Evolutionary conservation across 2,888 invertebrate genomes (phyloP), one percentile per base, ranked within the genome.

Genomic region (Protonemura montana): DNA sequence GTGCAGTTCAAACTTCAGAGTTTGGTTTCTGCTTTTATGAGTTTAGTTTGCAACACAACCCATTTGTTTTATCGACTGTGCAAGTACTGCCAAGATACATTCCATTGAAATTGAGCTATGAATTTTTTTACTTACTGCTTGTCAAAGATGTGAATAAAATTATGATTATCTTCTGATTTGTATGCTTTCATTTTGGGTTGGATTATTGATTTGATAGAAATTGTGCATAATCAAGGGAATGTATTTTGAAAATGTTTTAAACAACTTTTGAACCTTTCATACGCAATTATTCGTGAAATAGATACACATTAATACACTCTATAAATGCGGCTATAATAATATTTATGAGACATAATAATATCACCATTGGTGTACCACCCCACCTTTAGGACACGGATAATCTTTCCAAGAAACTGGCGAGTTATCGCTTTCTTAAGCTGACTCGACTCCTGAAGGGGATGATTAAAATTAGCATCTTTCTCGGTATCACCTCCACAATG

Each of bases 1-100:
- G 59, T 59, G 59, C 1, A 59, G 35, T 59, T 7, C 41, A 41
- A 21, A 16, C 2, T 21, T 21, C 6, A 59, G 21, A 59, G 59
- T 59, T 59, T 59, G 59, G 59, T 3, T 59, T 59, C 59, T 59
- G 59, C 59, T 59, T 59, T 59, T 59, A 59, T 59, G 59, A 59
- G 59, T 59, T 59, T 59, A 59, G 3, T 59, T 59, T 21, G 59
- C 59, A 59, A 59, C 59, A 59, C 6, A 59, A 59, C 59, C 41
- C 21, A 13, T 59, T 59, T 59, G 59, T 59, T 59, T 59, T 59
- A 59, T 59, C 59, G 59, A 59, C 59, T 59, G 59, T 1, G 13
- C 59, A 59, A 59, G 16, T 59, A 59, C 59, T 59, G 59, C 59
- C 59, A 59, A 59, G 59, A 59, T 59, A 59, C 59, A 59, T 59